Evolutionary conservation across 2,797 vertebrate species (phyloP).

Genomic region (Mus caroli): DNA sequence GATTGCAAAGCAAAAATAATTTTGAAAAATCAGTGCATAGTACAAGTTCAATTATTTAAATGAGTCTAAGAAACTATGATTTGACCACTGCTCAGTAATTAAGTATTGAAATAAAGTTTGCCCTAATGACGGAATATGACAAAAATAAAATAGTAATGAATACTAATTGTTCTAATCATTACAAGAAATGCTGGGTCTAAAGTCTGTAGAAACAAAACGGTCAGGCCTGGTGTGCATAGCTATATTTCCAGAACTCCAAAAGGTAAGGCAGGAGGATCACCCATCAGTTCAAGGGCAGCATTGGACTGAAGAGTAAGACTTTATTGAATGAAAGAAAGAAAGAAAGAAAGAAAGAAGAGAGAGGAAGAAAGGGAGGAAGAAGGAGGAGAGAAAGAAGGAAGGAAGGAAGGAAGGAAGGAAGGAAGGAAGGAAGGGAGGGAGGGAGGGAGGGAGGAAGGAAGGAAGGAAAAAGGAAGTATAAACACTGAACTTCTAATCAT

Average conservation of each 20-base stretch:
- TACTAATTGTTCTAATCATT: constrained; percentile 46
- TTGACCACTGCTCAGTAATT: constrained; percentile 17
- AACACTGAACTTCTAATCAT: not conserved
- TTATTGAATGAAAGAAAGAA: too few species aligned
- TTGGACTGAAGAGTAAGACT: not conserved
- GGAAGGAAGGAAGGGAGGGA: too few species aligned
- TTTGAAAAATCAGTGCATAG: not conserved
- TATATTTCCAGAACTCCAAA: not conserved
- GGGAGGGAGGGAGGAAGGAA: not conserved
- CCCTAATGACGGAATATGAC: constrained; percentile 33
- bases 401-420: too few species aligned
- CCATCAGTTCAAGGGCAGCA: not conserved
- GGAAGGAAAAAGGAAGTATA: not conserved
- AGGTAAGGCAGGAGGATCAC: not conserved
- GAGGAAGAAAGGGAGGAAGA: not conserved
- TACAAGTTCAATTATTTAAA: constrained; percentile 48
- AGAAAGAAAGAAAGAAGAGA: not conserved
- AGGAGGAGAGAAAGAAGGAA: not conserved
- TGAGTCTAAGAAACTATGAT: not conserved
- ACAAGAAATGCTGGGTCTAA: not conserved
- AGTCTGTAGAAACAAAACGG: not conserved
- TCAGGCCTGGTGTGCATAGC: too few species aligned
- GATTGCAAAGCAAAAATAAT: not conserved
- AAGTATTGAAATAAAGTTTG: constrained; percentile 52
- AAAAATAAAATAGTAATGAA: constrained; percentile 67